Conservation (phyloP, 2,797 vertebrate genomes). For the Etheostoma perlongum region DNA sequence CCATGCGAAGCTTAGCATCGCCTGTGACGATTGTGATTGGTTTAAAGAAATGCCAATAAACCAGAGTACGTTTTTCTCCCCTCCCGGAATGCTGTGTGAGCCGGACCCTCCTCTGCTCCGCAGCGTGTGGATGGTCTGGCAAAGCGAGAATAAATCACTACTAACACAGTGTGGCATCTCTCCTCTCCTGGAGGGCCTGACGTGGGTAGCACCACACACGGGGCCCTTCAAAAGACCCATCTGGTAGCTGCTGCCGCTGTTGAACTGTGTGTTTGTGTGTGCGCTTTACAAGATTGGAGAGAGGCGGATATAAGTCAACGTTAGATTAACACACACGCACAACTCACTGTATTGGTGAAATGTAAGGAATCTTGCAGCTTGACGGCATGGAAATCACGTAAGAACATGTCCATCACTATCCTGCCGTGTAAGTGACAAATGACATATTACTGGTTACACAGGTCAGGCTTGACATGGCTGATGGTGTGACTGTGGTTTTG, state of each 20-base stretch:
- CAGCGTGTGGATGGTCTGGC: no score
- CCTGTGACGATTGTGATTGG: no score
- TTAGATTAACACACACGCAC: constrained; percentile 10
- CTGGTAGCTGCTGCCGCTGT: constrained; percentile 56
- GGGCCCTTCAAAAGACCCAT: constrained; percentile 69
- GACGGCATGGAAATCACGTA: constrained; percentile 5
- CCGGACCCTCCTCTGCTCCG: no score
- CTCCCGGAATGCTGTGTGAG: no score
- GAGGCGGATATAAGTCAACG: constrained; percentile 1
- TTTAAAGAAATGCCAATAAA: no score
- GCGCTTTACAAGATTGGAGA: background rate
- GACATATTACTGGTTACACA: constrained; percentile 30
- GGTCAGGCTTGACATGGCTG: constrained; percentile 39
- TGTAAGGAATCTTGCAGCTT: constrained; percentile 1
- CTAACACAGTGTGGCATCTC: constrained; percentile 63
- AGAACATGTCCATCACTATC: background rate
- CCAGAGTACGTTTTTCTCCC: no score
- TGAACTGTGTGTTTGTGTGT: constrained; percentile 23
- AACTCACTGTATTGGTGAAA: background rate
- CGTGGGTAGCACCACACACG: constrained; percentile 49
- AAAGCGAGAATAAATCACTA: constrained; percentile 31
- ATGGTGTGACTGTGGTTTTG: constrained; percentile 37
- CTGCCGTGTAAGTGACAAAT: constrained; percentile 34
- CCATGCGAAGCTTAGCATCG: no score
- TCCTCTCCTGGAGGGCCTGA: constrained; percentile 62